Conservation (phyloP, 2,113 vertebrate genomes). For the Melanocharis versteri region DNA sequence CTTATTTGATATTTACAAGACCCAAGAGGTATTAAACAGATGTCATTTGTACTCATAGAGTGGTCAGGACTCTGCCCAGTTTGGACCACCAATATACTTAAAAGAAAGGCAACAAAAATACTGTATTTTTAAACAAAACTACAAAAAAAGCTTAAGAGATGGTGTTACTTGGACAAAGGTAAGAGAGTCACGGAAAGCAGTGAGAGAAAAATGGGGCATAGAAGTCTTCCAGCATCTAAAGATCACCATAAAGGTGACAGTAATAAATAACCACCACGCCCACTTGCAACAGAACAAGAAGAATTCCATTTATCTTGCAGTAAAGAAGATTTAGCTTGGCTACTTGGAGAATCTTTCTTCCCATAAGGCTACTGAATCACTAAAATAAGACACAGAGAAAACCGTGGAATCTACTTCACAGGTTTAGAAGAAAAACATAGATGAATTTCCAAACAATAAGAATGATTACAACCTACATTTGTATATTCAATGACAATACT, state of each 20-base stretch:
- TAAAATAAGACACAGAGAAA: background rate
- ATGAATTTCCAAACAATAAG: background rate
- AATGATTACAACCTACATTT: background rate
- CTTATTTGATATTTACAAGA: background rate
- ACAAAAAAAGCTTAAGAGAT: background rate
- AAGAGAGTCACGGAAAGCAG: background rate
- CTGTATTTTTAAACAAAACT: background rate
- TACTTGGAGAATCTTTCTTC: background rate
- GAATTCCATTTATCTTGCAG: background rate
- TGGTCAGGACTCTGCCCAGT: background rate
- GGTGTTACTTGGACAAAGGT: background rate
- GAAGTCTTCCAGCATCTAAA: background rate
- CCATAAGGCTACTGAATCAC: background rate
- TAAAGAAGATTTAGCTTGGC: slow-evolving; percentile 5
- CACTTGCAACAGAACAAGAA: background rate
- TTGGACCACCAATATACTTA: background rate
- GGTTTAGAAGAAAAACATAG: background rate
- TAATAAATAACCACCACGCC: background rate
- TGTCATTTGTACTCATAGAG: background rate
- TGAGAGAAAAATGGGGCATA: background rate
- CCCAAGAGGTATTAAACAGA: background rate
- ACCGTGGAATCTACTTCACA: background rate
- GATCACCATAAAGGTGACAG: background rate
- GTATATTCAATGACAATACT: background rate
- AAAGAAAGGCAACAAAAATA: background rate